Evolutionary conservation across 64 coral and sea anemone species (phyloP).

Genomic region (Montipora efflorescens): DNA sequence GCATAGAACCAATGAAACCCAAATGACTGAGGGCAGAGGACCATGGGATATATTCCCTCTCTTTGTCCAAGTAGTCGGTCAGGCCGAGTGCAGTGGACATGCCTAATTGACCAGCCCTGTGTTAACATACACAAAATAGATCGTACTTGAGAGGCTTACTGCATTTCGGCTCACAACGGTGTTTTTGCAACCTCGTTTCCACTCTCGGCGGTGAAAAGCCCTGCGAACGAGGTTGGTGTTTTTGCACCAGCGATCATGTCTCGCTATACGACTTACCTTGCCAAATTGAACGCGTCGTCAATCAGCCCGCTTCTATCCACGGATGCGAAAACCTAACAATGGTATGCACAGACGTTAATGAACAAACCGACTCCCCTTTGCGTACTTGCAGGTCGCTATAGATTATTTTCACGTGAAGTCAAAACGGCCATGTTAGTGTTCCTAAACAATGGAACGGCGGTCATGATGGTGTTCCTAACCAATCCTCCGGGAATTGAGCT

Average conservation of each 20-base stretch:
- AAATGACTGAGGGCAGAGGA: slow-evolving; percentile 77
- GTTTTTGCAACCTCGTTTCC: too few relatives aligned
- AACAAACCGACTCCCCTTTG: not conserved
- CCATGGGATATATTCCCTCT: slow-evolving; percentile 95
- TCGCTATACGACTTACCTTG: slow-evolving; percentile 60
- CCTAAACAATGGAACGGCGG: too few relatives aligned
- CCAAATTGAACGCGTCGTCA: slow-evolving; percentile 92
- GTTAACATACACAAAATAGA: not conserved
- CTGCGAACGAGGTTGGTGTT: too few relatives aligned
- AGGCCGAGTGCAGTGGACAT: slow-evolving; percentile 85
- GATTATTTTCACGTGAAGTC: too few relatives aligned
- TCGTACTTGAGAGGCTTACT: too few relatives aligned
- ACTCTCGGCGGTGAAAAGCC: too few relatives aligned
- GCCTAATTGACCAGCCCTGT: slow-evolving; percentile 74
- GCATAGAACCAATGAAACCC: slow-evolving; percentile 89
- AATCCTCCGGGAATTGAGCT: too few relatives aligned
- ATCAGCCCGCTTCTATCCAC: slow-evolving; percentile 92
- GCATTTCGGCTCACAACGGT: too few relatives aligned
- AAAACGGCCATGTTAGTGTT: too few relatives aligned
- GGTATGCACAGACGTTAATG: not conserved
- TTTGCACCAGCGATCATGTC: too few relatives aligned
- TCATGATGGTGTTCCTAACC: too few relatives aligned
- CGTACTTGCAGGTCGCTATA: too few relatives aligned
- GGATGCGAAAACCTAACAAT: slow-evolving; percentile 60
- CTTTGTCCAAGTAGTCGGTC: slow-evolving; percentile 90